Base-by-base conservation (phyloP, 2,888 invertebrate species). In the Carabus problematicus region DNA sequence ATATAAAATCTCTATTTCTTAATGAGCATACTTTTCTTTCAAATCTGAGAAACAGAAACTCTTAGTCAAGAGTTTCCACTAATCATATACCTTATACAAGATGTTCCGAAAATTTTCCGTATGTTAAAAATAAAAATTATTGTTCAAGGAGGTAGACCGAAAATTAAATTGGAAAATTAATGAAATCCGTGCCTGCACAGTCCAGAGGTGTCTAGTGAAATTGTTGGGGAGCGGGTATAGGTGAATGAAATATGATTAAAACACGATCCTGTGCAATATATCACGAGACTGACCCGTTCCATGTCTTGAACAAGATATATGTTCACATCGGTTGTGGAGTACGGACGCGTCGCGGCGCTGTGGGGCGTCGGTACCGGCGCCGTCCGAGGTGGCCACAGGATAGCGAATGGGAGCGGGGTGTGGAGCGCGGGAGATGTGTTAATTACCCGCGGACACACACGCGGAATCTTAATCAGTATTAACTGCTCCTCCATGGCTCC, bases 381-480 rank as follows among this genome's bases (percentile, higher is more conserved):
- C 18, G 18, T 18, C 56, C 29, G 56, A 39, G 56, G 39, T 14
- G 18, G 56, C n/a, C 39, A 11, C 54, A 11, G 54, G 9, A 11
- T 11, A 11, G 11, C 39, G 7, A 39, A n/a, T 6, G 56, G 18
- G n/a, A 8, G 56, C 12, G 52, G 19, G 52, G 6, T 29, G 29
- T 29, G 6, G 52, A 52, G 19, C 14, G 52, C 16, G 49, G 49
- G n/a, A n/a, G 64, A 67, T 52, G 67, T 71, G 71, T 71, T 73
- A 73, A 73, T 73, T 73, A 73, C 71, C 72, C 72, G 71, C 70
- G 72, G 73, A 72, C 72, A 73, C 72, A 73, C 70, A 71, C 71
- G 64, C 71, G 72, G 73, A 73, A 73, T 72, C 72, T 72, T 72
- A 73, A 73, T 73, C 71, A 73, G 73, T 42, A 40, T 42, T 42